Evolutionary conservation across 2,113 vertebrate genomes (phyloP).

Genomic region (Heterochromis multidens): DNA sequence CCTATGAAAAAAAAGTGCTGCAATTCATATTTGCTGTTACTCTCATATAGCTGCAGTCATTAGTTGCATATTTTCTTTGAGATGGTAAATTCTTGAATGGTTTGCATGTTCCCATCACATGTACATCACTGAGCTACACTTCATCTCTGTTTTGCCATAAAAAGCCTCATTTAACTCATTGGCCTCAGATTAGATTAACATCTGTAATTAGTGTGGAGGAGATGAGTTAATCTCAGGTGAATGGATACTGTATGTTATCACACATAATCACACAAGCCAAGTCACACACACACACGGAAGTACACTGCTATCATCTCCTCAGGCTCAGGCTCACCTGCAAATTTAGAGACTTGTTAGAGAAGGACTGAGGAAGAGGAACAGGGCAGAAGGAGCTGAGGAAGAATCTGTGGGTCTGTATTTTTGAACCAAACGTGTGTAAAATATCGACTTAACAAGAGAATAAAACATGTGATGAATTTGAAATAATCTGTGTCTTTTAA

Average conservation of each 20-base stretch:
- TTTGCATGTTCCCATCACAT: background rate
- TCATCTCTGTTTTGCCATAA: background rate
- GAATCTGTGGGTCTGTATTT: background rate
- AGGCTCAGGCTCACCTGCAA: slow-evolving; percentile 52
- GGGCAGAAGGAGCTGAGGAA: background rate
- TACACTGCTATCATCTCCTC: background rate
- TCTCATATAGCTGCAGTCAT: background rate
- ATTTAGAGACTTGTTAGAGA: slow-evolving; percentile 41
- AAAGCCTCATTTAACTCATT: slow-evolving; percentile 7
- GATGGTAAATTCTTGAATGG: background rate
- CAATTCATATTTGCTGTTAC: background rate
- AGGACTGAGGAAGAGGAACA: background rate
- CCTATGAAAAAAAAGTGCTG: background rate
- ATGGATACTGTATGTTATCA: slow-evolving; percentile 3
- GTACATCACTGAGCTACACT: background rate
- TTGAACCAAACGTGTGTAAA: background rate
- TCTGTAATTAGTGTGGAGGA: slow-evolving; percentile 57
- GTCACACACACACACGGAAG: background rate
- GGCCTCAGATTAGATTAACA: slow-evolving; percentile 40
- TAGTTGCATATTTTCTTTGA: background rate
- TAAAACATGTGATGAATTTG: background rate
- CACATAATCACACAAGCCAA: background rate
- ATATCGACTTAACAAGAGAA: background rate
- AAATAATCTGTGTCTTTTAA: slow-evolving; percentile 14
- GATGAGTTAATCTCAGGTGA: slow-evolving; percentile 39